Percentiles rank a stretch among this genome's conserved stretches.
These are phyloP conservation scores for Spodoptera picta DNA, from an alignment of 2,888 invertebrate genomes.

Conservation along the genomic window DNA sequence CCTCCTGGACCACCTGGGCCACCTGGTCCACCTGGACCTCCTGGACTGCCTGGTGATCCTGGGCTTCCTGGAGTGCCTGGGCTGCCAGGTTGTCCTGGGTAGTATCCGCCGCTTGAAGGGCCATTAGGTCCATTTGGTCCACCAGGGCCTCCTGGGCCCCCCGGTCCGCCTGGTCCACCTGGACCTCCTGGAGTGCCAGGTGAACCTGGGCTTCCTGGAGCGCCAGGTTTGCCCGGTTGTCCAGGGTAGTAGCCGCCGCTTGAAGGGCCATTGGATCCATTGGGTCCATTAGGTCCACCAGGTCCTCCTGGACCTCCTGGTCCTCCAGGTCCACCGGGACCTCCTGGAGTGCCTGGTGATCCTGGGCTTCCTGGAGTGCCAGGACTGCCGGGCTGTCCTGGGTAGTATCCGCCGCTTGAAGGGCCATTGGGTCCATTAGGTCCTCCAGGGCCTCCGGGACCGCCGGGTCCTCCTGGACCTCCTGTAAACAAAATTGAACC, in stretches of 20 bases:
- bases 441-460: conserved; percentile 50
- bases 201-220: conserved; percentile 40
- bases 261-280: conserved; percentile 40
- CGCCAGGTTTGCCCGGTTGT: conserved; percentile 52
- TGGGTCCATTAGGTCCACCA: conserved; percentile 54
- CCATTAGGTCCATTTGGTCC: conserved; percentile 64
- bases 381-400: conserved; percentile 56
- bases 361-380: conserved; percentile 40
- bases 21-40: conserved; percentile 58
- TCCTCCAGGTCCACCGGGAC: conserved; percentile 51
- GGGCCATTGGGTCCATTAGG: conserved; percentile 47
- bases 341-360: conserved; percentile 63
- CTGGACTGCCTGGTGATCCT: conserved; percentile 56
- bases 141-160: conserved; percentile 48
- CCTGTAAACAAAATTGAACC: conserved; percentile 12
- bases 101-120: conserved; percentile 50
- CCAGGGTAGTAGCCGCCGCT: conserved; percentile 56
- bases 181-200: conserved; percentile 64
- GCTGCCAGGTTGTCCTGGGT: conserved; percentile 54
- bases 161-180: conserved; percentile 52
- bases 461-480: conserved; percentile 36
- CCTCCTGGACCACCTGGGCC: conserved; percentile 38
- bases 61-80: conserved; percentile 61
- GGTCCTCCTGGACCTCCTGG: conserved; percentile 55
- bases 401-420: conserved; percentile 50